Base-by-base conservation (phyloP, 2,797 vertebrate species). In the Poeciliopsis infans region DNA sequence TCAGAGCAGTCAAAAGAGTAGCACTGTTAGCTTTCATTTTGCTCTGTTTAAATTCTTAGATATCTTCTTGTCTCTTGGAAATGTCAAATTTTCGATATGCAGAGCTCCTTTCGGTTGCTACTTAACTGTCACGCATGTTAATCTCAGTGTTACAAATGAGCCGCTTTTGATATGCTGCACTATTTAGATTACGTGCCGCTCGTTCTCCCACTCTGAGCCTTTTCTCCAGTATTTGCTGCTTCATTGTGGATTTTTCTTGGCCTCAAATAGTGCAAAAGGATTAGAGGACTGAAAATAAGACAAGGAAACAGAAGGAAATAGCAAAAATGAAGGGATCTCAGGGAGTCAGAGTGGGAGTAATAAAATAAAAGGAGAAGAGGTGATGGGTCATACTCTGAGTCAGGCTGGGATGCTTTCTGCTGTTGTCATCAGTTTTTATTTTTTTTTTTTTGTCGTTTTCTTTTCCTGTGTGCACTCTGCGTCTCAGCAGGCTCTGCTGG, bases 391-490 rank as follows among this genome's bases (percentile, higher is more conserved):
- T 64, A 0, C 11, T 0, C 49, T 28, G 51, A 70, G 61, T 28
- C 20, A 20, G 81, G 79, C 71, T 5, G 46, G 72, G 28, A 12
- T 10, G 72, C 70, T 84, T 83, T 86, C 46, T 85, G 84, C 83
- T 79, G 84, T 47, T 71, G 77, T 86, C 85, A 82, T 82, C 79
- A 77, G 74, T 59, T 83, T 83, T 75, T 68, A 64, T 74, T 59
- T 75, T 68, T 70, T 74, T 59, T 11, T 59, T 61, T 13, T 25
- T 12, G 57, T 49, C 5, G 20, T 1, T 43, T 43, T 57, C 66
- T 25, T 41, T 25, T 12, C 66, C 59, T 7, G 25, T 1, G 61
- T 69, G 76, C 66, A 43, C 39, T 0, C 51, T 59, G 61, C 51
- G 20, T 79, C 74, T 39, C 55, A 1, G 2, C 55, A 82, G 39